Conservation (phyloP, 2,113 vertebrate genomes). For the Grantiella picta region DNA sequence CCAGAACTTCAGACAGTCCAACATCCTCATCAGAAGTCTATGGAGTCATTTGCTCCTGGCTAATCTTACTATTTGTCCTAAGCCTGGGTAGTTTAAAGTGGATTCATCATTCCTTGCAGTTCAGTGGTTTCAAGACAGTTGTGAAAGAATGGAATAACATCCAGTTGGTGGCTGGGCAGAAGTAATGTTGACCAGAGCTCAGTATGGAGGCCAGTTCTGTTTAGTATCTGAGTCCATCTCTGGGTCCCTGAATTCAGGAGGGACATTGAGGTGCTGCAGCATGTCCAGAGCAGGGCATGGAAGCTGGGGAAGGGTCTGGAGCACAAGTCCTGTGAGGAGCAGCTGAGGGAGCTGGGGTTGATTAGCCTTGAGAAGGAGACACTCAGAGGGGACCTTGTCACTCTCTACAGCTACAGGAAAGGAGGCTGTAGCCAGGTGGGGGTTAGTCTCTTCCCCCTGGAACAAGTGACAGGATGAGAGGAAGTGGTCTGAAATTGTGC, state of each 20-base stretch:
- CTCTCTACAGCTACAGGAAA: neutral
- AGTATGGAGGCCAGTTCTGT: neutral
- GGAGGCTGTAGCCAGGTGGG: neutral
- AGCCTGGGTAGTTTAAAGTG: neutral
- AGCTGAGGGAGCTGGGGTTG: neutral
- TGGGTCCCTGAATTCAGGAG: neutral
- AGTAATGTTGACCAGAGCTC: neutral
- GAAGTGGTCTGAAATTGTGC: neutral
- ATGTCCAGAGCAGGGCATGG: rapidly evolving
- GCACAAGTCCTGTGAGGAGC: neutral
- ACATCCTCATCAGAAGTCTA: neutral
- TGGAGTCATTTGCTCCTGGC: neutral
- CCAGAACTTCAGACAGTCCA: neutral
- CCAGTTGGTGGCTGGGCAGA: neutral
- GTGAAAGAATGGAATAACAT: neutral
- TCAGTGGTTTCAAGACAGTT: neutral
- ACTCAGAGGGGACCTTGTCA: neutral
- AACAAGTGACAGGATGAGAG: neutral
- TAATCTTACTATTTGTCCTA: neutral
- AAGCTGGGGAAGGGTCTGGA: neutral
- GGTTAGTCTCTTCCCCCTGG: neutral
- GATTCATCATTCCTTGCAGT: neutral
- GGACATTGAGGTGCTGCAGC: neutral
- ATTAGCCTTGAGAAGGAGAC: neutral
- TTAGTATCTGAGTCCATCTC: neutral